phyloP scores from a whole-genome alignment of 2,797 vertebrate species.

The Peromyscus aztecus region DNA sequence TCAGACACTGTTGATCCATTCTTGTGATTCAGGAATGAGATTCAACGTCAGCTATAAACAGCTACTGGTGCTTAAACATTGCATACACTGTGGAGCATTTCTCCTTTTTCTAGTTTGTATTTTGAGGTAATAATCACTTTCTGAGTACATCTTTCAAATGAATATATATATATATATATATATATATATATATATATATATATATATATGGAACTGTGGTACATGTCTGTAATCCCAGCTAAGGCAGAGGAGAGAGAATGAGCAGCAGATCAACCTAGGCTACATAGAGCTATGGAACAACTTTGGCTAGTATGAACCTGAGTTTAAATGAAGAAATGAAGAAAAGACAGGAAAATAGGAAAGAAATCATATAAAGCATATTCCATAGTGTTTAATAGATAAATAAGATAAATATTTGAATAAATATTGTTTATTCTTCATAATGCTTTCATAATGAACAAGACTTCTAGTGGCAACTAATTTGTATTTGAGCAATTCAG shows the following conservation, averaged over 20 bases:
- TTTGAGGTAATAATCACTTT: not conserved
- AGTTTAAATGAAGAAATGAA: not conserved
- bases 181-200: too few relatives aligned
- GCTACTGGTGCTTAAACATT: not conserved
- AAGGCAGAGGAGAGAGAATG: not conserved
- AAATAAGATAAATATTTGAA: not conserved
- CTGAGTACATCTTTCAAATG: not conserved
- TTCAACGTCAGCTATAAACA: not conserved
- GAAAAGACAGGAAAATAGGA: not conserved
- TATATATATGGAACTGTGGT: too few relatives aligned
- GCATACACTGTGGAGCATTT: not conserved
- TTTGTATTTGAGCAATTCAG: slow-evolving; percentile 10
- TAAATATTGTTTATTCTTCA: not conserved
- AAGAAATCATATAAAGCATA: not conserved
- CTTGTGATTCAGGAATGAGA: not conserved
- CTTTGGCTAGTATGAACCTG: not conserved
- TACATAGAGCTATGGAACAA: not conserved
- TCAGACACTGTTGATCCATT: not conserved
- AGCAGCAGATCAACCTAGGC: not conserved
- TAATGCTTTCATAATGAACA: not conserved
- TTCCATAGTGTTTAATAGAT: not conserved
- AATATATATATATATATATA: too few relatives aligned
- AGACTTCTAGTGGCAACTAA: not conserved
- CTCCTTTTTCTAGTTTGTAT: not conserved
- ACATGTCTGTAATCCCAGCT: not conserved